A percentile compares a stretch with the other conserved stretches of the same genome.
These are phyloP conservation scores for Arvicola amphibius DNA, from an alignment of 2,797 vertebrate genomes.

Conservation along the genomic window DNA sequence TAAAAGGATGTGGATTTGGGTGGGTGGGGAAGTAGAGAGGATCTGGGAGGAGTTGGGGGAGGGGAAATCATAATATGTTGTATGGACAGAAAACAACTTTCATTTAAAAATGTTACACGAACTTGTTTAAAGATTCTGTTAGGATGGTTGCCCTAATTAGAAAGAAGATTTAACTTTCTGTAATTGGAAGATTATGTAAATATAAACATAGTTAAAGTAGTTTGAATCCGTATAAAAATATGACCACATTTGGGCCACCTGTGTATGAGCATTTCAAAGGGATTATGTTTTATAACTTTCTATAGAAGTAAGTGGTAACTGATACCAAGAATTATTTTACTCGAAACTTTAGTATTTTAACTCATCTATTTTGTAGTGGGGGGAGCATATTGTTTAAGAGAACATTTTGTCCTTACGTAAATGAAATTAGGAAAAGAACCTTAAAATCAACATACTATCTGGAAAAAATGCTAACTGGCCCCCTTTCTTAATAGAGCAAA, in stretches of 20 bases:
- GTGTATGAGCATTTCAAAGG: slow-evolving; percentile 40
- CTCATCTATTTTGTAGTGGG: neutral
- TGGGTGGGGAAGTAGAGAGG: no score
- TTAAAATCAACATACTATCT: slow-evolving; percentile 54
- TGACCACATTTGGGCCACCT: neutral
- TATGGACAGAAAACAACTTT: neutral
- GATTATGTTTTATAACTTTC: slow-evolving; percentile 31
- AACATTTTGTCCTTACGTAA: slow-evolving; percentile 25
- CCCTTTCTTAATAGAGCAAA: slow-evolving; percentile 40
- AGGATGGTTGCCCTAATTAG: slow-evolving; percentile 54
- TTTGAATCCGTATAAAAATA: slow-evolving; percentile 50
- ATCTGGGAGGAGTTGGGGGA: neutral
- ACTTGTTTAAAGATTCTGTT: slow-evolving; percentile 59
- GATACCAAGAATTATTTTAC: slow-evolving; percentile 49
- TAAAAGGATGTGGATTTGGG: neutral
- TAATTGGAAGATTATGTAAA: slow-evolving; percentile 53
- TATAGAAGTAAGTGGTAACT: slow-evolving; percentile 41
- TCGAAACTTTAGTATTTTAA: neutral
- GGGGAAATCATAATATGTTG: neutral
- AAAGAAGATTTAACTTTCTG: slow-evolving; percentile 61
- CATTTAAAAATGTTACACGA: neutral
- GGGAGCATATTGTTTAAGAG: slow-evolving; percentile 23
- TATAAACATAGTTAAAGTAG: slow-evolving; percentile 52
- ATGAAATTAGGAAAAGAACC: slow-evolving; percentile 25
- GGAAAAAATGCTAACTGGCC: slow-evolving; percentile 44